These are phyloP conservation scores for Drosophila micromelanica DNA, from an alignment of 1,140 invertebrate species.

Conservation along the genomic window DNA sequence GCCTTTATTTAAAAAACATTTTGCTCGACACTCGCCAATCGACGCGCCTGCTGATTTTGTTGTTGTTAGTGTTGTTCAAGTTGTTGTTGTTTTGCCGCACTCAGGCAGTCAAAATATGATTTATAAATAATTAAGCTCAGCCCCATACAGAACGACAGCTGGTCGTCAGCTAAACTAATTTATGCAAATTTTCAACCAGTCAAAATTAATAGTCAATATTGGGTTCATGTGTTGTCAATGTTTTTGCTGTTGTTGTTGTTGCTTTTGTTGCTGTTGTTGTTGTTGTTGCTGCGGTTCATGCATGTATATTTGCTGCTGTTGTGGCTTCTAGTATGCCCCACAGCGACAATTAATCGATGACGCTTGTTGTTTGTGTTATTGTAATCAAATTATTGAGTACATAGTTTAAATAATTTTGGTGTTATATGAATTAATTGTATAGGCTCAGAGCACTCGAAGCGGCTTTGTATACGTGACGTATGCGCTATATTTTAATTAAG, in stretches of 20 bases:
- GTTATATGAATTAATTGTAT: slow-evolving; percentile 25
- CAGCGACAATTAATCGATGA: slow-evolving; percentile 48
- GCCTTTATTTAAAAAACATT: slow-evolving; percentile 43
- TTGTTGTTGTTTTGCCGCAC: slow-evolving; percentile 9
- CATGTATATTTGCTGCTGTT: slow-evolving; percentile 1
- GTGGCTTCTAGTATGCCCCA: slow-evolving; percentile 15
- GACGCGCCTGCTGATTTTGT: slow-evolving; percentile 16
- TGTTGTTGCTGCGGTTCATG: background rate
- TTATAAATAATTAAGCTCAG: slow-evolving; percentile 59
- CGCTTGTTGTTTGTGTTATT: slow-evolving; percentile 33
- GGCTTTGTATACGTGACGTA: slow-evolving; percentile 41
- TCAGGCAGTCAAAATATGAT: slow-evolving; percentile 44
- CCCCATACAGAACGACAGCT: slow-evolving; percentile 27
- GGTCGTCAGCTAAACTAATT: slow-evolving; percentile 49
- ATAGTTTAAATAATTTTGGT: slow-evolving; percentile 37
- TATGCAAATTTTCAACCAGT: slow-evolving; percentile 54
- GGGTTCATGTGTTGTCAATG: slow-evolving; percentile 26
- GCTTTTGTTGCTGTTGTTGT: slow-evolving; percentile 7
- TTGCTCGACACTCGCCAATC: slow-evolving; percentile 31
- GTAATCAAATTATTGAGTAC: slow-evolving; percentile 36
- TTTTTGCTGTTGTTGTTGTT: slow-evolving; percentile 10
- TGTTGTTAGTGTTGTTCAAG: slow-evolving; percentile 1
- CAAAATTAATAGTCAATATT: slow-evolving; percentile 52
- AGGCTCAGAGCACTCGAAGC: slow-evolving; percentile 2
- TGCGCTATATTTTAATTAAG: slow-evolving; percentile 74